phyloP scores from a whole-genome alignment of 2,888 invertebrate genomes.

The Nymphalis c-album region DNA sequence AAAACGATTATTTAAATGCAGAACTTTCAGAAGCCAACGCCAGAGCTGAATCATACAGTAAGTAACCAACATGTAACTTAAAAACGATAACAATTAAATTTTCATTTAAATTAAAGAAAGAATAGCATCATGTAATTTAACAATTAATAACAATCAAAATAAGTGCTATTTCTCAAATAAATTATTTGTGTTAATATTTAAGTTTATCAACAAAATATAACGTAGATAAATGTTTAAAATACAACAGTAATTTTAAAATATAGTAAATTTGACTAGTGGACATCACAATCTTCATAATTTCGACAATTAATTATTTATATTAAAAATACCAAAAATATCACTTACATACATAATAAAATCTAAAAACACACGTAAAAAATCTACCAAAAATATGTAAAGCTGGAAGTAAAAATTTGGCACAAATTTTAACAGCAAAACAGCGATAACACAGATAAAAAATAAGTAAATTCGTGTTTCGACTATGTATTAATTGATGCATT shows the following conservation, averaged over 20 bases:
- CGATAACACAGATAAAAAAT: constrained; percentile 17
- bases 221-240: not conserved
- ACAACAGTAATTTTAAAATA: not conserved
- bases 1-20: constrained; percentile 41
- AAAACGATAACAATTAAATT: no score
- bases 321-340: not conserved
- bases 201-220: not conserved
- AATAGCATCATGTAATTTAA: not conserved
- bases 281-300: constrained; percentile 5
- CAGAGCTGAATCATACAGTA: constrained; percentile 12
- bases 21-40: constrained; percentile 33
- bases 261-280: constrained; percentile 1
- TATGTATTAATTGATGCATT: constrained; percentile 4
- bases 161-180: no score
- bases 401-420: constrained; percentile 44
- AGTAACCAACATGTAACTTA: no score
- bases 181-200: no score
- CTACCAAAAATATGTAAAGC: constrained; percentile 24
- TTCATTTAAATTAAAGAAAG: not conserved
- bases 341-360: constrained; percentile 2
- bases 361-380: constrained; percentile 13
- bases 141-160: no score
- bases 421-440: constrained; percentile 24
- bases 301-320: not conserved
- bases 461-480: constrained; percentile 12